phyloP scores from a whole-genome alignment of 1,140 invertebrate genomes.

The Gonatopus flavifemur region DNA sequence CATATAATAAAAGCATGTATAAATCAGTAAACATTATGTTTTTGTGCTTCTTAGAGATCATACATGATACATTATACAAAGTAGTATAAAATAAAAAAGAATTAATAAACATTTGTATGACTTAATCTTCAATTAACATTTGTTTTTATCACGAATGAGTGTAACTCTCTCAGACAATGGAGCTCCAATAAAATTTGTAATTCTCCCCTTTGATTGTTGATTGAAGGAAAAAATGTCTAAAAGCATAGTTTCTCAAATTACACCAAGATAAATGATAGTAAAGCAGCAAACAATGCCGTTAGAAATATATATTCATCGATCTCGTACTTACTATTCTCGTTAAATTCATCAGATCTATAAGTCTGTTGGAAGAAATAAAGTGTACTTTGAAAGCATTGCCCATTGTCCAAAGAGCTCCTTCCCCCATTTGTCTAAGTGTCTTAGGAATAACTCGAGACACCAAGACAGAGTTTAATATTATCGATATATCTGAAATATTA shows the following conservation, averaged over 20 bases:
- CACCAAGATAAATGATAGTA: too few relatives aligned
- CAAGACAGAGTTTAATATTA: slow-evolving; percentile 29
- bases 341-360: too few relatives aligned
- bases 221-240: too few relatives aligned
- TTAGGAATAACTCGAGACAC: slow-evolving; percentile 30
- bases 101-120: slow-evolving; percentile 52
- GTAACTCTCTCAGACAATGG: too few relatives aligned
- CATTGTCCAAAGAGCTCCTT: slow-evolving; percentile 17
- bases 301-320: too few relatives aligned
- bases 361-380: too few relatives aligned
- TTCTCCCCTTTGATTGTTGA: too few relatives aligned
- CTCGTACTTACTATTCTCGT: too few relatives aligned
- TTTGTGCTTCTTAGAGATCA: slow-evolving; percentile 59
- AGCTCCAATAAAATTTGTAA: too few relatives aligned
- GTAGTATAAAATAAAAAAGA: slow-evolving; percentile 57
- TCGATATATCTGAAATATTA: slow-evolving; percentile 22
- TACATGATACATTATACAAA: slow-evolving; percentile 56
- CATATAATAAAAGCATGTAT: slow-evolving; percentile 53
- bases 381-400: too few relatives aligned
- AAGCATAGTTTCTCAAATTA: too few relatives aligned
- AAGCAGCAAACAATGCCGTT: too few relatives aligned
- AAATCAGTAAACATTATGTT: slow-evolving; percentile 54
- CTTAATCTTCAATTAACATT: slow-evolving; percentile 40
- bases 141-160: slow-evolving; percentile 42
- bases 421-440: slow-evolving; percentile 29